phyloP scores from a whole-genome alignment of 2,113 vertebrate genomes.

The Rhagologus leucostigma region DNA sequence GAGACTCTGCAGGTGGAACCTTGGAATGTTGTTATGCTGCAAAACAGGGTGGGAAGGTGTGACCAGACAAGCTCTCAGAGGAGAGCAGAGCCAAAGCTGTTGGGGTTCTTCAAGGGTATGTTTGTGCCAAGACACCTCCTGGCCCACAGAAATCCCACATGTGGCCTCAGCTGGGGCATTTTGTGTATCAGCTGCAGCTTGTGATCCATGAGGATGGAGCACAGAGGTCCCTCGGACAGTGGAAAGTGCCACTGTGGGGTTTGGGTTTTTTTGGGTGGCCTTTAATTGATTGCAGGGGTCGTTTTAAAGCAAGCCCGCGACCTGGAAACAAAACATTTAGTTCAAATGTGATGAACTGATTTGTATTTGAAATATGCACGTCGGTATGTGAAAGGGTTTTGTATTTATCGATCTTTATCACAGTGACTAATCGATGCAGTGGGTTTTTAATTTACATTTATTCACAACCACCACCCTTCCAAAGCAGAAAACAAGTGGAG shows the following conservation, averaged over 20 bases:
- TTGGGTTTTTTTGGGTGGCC: neutral
- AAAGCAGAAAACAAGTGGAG: neutral
- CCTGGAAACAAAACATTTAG: neutral
- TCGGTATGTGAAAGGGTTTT: neutral
- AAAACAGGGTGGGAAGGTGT: neutral
- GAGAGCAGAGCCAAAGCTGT: neutral
- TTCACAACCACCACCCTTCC: neutral
- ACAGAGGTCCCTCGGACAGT: neutral
- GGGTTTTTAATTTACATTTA: neutral
- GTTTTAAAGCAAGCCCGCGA: rapidly evolving
- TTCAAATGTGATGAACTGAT: neutral
- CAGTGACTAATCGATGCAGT: neutral
- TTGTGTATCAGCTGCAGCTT: rapidly evolving
- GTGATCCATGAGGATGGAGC: neutral
- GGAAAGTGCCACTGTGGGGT: rapidly evolving
- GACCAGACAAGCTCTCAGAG: neutral
- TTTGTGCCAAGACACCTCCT: neutral
- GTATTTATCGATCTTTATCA: neutral
- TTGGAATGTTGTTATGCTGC: neutral
- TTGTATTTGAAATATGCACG: neutral
- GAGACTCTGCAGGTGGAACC: neutral
- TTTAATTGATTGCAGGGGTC: rapidly evolving
- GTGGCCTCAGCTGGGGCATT: rapidly evolving
- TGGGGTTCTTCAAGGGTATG: neutral
- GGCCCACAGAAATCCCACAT: rapidly evolving